These are phyloP conservation scores for Mustelus asterias DNA, from an alignment of 2,113 vertebrate species.

Conservation along the genomic window DNA sequence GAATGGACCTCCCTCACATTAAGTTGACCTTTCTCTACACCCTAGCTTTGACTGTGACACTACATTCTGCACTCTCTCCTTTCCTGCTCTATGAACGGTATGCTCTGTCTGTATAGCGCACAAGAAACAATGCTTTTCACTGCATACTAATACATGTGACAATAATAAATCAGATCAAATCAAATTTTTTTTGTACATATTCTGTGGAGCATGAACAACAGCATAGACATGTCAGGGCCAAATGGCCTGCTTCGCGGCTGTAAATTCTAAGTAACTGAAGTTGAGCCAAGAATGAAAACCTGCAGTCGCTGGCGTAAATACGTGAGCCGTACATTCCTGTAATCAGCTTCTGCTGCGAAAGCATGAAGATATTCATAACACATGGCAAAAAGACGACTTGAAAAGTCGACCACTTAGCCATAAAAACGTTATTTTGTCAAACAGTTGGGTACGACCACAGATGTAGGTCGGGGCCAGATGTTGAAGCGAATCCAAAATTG, in stretches of 20 bases:
- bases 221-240: background rate
- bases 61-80: too few relatives aligned
- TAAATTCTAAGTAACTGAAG: background rate
- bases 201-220: background rate
- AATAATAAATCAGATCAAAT: too few relatives aligned
- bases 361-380: background rate
- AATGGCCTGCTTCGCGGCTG: background rate
- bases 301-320: too few relatives aligned
- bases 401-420: background rate
- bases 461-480: conserved; percentile 12
- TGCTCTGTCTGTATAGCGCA: too few relatives aligned
- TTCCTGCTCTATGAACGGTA: too few relatives aligned
- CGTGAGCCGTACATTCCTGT: background rate
- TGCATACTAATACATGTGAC: too few relatives aligned
- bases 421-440: background rate
- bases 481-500: conserved; percentile 8
- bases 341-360: background rate
- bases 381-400: background rate
- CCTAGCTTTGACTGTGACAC: too few relatives aligned
- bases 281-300: background rate
- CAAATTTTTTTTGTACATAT: background rate
- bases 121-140: too few relatives aligned
- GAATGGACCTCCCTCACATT: too few relatives aligned
- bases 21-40: too few relatives aligned
- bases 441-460: background rate